Base-by-base conservation (phyloP, 2,113 vertebrate species). In the Fregetta grallaria region DNA sequence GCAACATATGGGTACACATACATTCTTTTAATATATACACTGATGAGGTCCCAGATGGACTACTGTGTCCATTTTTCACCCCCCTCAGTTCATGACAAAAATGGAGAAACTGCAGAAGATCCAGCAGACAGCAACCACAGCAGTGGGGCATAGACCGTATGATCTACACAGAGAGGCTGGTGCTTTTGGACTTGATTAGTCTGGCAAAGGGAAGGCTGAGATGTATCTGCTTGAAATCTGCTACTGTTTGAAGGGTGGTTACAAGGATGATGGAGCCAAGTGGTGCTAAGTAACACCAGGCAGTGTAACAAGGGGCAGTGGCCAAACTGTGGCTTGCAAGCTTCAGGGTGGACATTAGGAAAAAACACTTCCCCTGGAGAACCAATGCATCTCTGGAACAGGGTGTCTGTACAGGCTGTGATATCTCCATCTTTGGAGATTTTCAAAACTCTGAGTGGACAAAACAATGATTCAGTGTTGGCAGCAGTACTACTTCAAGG, bases 41-140 rank as follows among this genome's bases (percentile, higher is more conserved):
- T 44, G 36, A 4, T 8, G 21, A 84, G 29, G 67, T 15, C 27
- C 47, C 52, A 67, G 52, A 7, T 15, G 15, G 30, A 59, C 13
- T 27, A 20, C 15, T 2, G 0, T 32, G n/a, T 6, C 18, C 22
- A 8, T 25, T 58, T 58, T 78, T 40, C 5, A 1, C 16, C 17
- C 42, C 22, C 21, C 19, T 5, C 29, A 56, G 26, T 20, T 79
- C 65, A 18, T 13, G 19, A 40, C 12, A 88, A 36, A 65, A 78
- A 58, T 11, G 25, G 32, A 87, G n/a, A 68, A 50, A 36, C 20
- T 34, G 20, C 47, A 66, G 56, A 68, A 23, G 10, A 71, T 29
- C 38, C 56, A 49, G 42, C 42, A 84, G 62, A 44, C 23, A 86
- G 34, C 56, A 67, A 5, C 6, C 8, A 11, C 0, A 0, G 38